Percentiles rank a stretch among this genome's conserved stretches.
These are phyloP conservation scores for Acipenser ruthenus DNA, from an alignment of 2,797 vertebrate genomes.

Conservation along the genomic window DNA sequence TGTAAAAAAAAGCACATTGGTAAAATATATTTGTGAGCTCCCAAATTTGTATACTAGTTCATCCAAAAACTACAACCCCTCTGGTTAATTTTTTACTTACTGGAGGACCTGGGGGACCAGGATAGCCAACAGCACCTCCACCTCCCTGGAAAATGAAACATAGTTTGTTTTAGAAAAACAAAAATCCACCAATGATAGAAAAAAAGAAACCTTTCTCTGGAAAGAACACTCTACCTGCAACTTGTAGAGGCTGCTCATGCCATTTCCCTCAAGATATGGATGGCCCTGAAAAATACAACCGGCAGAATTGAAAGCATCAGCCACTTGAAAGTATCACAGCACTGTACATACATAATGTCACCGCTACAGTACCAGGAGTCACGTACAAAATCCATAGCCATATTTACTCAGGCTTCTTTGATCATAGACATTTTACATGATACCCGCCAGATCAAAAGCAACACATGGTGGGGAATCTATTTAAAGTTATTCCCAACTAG, in stretches of 20 bases:
- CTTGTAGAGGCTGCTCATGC: constrained; percentile 96
- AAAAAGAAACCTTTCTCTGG: not conserved
- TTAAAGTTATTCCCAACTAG: no score
- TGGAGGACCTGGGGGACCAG: constrained; percentile 79
- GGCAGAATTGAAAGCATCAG: not conserved
- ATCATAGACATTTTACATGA: constrained; percentile 44
- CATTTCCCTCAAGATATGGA: constrained; percentile 75
- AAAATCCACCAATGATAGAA: not conserved
- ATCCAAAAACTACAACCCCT: no score
- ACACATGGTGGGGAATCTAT: constrained; percentile 29
- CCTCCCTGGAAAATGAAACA: constrained; percentile 63
- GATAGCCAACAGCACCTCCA: constrained; percentile 61
- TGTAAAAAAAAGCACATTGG: no score
- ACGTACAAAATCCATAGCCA: constrained; percentile 23
- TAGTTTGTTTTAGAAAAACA: not conserved
- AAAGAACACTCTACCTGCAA: constrained; percentile 73
- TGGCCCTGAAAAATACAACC: constrained; percentile 64
- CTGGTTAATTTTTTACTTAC: constrained; percentile 55
- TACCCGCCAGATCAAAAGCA: constrained; percentile 44
- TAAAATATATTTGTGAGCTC: no score
- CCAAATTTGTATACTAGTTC: no score
- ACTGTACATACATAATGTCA: constrained; percentile 12
- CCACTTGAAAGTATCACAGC: not conserved
- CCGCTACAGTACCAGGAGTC: constrained; percentile 5
- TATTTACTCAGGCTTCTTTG: constrained; percentile 25